Percentiles rank a stretch among this genome's conserved stretches.
Evolutionary conservation across 2,888 invertebrate genomes (phyloP).

Genomic region (Flabesymbios commensalis): DNA sequence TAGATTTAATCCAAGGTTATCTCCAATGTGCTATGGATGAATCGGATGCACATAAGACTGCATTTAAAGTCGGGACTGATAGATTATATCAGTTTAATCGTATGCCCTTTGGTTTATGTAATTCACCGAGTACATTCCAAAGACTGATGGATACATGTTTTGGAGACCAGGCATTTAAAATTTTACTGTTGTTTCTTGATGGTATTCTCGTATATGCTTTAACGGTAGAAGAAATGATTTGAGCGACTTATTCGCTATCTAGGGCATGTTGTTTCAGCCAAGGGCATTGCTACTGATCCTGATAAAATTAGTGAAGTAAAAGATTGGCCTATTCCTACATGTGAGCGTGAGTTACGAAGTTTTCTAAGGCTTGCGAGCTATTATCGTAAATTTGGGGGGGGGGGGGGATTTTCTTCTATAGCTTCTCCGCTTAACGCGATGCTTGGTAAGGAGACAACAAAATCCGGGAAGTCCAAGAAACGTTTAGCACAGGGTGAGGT

Average conservation of each 20-base stretch:
- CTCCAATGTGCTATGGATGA: neutral
- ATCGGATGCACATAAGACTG: neutral
- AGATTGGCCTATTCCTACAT: neutral
- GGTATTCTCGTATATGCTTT: neutral
- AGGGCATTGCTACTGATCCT: constrained; percentile 1
- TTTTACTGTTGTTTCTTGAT: neutral
- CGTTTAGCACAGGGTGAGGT: too few species aligned
- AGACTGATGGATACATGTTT: neutral
- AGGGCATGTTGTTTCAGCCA: neutral
- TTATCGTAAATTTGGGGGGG: neutral
- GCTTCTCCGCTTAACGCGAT: neutral
- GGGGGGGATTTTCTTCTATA: neutral
- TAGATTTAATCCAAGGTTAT: neutral
- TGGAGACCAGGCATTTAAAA: neutral
- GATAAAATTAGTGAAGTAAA: neutral
- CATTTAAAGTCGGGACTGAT: neutral
- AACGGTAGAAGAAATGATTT: neutral
- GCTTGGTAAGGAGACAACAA: neutral
- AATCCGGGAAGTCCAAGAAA: neutral
- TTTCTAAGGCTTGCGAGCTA: neutral
- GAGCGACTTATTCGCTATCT: neutral
- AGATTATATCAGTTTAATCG: neutral
- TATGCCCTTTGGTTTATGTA: neutral
- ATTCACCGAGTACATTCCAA: neutral
- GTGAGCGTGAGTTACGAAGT: neutral